These are phyloP conservation scores for Patella caerulea DNA, from an alignment of 2,888 invertebrate species.

Conservation along the genomic window DNA sequence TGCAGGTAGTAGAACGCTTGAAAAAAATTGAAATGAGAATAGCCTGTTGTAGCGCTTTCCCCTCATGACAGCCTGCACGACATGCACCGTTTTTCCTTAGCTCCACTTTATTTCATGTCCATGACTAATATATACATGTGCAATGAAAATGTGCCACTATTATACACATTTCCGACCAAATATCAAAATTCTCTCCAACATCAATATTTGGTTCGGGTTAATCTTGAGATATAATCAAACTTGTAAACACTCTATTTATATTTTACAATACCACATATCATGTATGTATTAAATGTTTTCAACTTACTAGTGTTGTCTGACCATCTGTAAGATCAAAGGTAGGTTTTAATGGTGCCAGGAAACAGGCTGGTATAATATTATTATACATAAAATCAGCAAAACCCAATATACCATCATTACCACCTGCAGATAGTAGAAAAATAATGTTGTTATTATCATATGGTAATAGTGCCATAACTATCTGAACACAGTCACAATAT, in stretches of 20 bases:
- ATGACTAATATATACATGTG: no score
- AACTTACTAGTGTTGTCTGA: slow-evolving; percentile 72
- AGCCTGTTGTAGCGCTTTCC: no score
- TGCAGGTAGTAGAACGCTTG: no score
- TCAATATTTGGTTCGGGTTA: background rate
- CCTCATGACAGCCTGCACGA: no score
- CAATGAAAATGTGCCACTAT: no score
- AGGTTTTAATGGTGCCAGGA: slow-evolving; percentile 74
- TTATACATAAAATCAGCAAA: slow-evolving; percentile 75
- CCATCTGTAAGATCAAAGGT: slow-evolving; percentile 74
- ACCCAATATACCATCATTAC: slow-evolving; percentile 70
- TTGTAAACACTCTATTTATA: background rate
- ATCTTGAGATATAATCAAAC: background rate
- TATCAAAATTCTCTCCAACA: background rate
- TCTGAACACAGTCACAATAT: no score
- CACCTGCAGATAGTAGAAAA: slow-evolving; percentile 52
- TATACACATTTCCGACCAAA: no score
- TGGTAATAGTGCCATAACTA: no score
- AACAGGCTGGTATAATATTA: slow-evolving; percentile 74
- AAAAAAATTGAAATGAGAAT: no score
- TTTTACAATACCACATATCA: background rate
- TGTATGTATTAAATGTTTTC: background rate
- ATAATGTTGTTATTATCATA: background rate
- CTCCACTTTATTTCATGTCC: no score
- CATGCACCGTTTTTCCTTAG: no score